Conservation (phyloP, 2,113 vertebrate genomes). For the Microtus ochrogaster region DNA sequence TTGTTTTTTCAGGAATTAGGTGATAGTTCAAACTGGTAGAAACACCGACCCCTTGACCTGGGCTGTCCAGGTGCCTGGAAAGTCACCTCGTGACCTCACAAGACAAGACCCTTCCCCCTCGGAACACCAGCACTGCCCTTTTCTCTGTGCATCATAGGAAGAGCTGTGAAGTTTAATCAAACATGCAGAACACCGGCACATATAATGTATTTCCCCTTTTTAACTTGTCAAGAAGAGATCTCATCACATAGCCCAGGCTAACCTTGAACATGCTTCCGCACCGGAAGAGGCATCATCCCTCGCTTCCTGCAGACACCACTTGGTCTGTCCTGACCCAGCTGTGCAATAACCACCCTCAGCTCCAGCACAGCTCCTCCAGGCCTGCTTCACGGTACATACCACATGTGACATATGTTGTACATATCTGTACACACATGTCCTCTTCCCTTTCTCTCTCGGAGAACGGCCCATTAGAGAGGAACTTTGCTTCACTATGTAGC, state of each 20-base stretch:
- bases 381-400: not conserved
- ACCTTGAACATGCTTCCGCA: not conserved
- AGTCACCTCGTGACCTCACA: not conserved
- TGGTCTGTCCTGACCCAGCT: not conserved
- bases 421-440: not conserved
- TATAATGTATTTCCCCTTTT: fast-evolving
- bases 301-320: not conserved
- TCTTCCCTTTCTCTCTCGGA: no score
- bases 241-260: not conserved
- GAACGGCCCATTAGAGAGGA: not conserved
- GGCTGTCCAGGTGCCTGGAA: not conserved
- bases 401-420: no score
- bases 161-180: not conserved
- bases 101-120: not conserved
- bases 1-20: not conserved
- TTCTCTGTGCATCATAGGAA: not conserved
- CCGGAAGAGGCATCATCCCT: not conserved
- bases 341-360: no score
- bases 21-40: not conserved
- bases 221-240: not conserved
- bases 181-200: not conserved
- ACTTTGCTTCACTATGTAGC: not conserved
- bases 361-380: not conserved
- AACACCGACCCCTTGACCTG: not conserved
- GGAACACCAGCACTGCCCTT: not conserved